Base-by-base conservation (phyloP, 2,888 invertebrate genomes). In the Tribolium freemani region DNA sequence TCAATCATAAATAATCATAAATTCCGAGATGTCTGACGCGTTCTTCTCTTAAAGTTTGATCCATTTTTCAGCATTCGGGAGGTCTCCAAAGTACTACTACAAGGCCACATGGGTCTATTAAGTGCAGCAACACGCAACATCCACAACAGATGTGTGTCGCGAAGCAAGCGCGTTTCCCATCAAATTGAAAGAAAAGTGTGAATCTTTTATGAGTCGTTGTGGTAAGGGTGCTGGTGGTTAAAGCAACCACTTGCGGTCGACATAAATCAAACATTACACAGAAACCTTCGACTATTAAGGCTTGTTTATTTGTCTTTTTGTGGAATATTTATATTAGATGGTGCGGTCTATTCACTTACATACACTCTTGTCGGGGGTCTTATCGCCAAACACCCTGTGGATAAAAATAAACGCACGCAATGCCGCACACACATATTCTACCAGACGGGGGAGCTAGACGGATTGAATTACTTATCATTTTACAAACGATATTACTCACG, bases 271-370 rank as follows among this genome's bases (percentile, higher is more conserved):
- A 83, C 80, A 81, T 78, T 76, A 77, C 77, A 77, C 76, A 75
- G 76, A 79, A 75, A 74, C 77, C 80, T 75, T 77, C 78, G 75
- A 75, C 79, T 79, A 80, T 80, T 82, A 82, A 78, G 80, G 79
- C 79, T 81, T 83, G 83, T 83, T 83, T 84, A 80, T 83, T 83
- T 84, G 80, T 79, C 78, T 82, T 82, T 78, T 79, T 64, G 78
- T 81, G 78, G 80, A 81, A 83, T 81, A 81, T 83, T 56, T 56
- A 64, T 64, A 66, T 81, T 82, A 80, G 79, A 79, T 75, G 76
- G 71, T 74, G 75, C 69, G 68, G 73, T 75, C 75, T 75, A 71
- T 50, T 48, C 63, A 30, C 50, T 68, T 68, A 45, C 56, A 63
- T 76, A 75, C 72, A 71, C 76, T 74, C 77, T 77, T 76, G 77